Base-by-base conservation (phyloP, 2,797 vertebrate species). In the Cynopterus sphinx region DNA sequence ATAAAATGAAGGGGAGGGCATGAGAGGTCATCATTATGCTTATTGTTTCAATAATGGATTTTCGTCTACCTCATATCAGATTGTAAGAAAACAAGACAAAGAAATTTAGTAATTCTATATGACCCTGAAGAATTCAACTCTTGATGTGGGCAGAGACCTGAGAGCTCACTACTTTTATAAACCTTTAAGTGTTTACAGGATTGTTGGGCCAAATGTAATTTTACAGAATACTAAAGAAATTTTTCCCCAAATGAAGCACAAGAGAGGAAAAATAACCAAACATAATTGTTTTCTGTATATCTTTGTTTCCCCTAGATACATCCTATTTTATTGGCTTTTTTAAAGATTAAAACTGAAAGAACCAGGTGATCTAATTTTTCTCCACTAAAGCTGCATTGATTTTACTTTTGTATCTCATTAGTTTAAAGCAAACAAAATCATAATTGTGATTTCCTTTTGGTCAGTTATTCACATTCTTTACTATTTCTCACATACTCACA, bases 201-300 rank as follows among this genome's bases (percentile, higher is more conserved):
- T 84, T 95, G 36, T 88, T 96, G 77, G 33, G 49, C 31, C 10
- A 85, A 33, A 89, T 78, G 82, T 77, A 59, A 87, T 85, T 91
- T 91, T 90, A 70, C 46, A 77, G 63, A n/a, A 28, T 87, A 53
- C 90, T 39, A 55, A 93, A 68, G 51, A 94, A 86, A 86, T 53
- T 63, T 87, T 13, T 70, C 75, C 46, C 46, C 57, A 91, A 70
- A 51, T 78, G 68, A 73, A 91, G 46, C 53, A 82, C 43, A 87
- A 93, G 36, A 77, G 95, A 87, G 55, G 33, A 94, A 82, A 92
- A 92, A 84, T 91, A 91, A 88, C 63, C 31, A 71, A 83, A 82
- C n/a, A 21, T 59, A 81, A 51, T 77, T 68, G 63, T 93, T 84
- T 96, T 70, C 67, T 90, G 33, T 77, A 71, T 63, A 86, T 63